Percentiles rank a stretch among this genome's conserved stretches.
phyloP scores from a whole-genome alignment of 2,797 vertebrate species.

The Echiichthys vipera region DNA sequence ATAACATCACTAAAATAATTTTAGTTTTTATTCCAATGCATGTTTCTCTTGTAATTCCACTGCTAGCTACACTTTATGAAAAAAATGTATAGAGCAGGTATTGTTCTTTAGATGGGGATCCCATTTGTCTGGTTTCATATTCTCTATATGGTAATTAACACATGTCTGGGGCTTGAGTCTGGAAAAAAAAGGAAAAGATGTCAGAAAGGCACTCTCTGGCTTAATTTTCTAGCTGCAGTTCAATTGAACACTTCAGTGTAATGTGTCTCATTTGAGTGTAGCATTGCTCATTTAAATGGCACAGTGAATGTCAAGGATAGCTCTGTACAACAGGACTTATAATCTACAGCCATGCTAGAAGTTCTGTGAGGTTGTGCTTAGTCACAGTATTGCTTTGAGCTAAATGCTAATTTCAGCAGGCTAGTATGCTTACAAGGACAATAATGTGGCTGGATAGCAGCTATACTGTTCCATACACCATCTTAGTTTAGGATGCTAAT shows the following conservation, averaged over 20 bases:
- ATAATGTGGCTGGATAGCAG: no score
- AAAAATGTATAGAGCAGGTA: not conserved
- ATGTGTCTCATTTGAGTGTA: not conserved
- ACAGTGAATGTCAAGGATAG: not conserved
- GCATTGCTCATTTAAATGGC: not conserved
- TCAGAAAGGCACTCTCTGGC: not conserved
- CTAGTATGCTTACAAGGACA: no score
- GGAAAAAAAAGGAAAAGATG: not conserved
- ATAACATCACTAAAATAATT: no score
- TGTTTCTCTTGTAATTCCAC: not conserved
- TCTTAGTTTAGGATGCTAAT: no score
- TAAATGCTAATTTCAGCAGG: not conserved
- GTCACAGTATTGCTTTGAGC: not conserved
- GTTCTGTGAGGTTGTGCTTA: not conserved
- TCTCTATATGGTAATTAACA: not conserved
- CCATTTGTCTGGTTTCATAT: slow-evolving; percentile 11
- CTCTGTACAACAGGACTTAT: not conserved
- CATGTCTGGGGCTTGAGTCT: not conserved
- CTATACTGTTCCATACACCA: no score
- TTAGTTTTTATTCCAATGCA: not conserved
- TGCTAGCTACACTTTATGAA: not conserved
- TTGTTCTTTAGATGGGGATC: not conserved
- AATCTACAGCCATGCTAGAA: no score
- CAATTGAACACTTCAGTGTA: not conserved
- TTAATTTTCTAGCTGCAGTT: not conserved